Base-by-base conservation (phyloP, 1,140 invertebrate species). In the Lepidostoma basale region DNA sequence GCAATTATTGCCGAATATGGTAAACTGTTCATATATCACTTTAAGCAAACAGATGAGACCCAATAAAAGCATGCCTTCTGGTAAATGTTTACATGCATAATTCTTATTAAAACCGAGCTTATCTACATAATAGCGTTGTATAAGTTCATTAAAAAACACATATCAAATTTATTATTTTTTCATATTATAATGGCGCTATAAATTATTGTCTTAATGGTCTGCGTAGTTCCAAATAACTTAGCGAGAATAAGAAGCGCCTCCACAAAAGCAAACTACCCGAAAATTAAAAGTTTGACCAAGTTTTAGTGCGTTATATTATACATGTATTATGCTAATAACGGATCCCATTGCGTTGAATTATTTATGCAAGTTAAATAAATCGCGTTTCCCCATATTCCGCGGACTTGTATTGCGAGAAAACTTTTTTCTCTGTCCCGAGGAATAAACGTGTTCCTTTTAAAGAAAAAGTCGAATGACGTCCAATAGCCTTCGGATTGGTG, bases 401-500 rank as follows among this genome's bases (percentile, higher is more conserved):
- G 14, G n/a, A 40, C 10, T 60, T 42, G 22, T 60, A 60, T 44
- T 44, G 56, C 56, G 18, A 40, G 25, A 20, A 33, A 39, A 59
- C 14, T 59, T 59, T 60, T n/a, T 60, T 56, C 30, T 56, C 18
- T 42, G 26, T 60, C 25, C 56, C 36, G 5, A 18, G 6, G 3
- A 62, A 47, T 62, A 62, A 62, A 47, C 60, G 60, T 45, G 45
- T 62, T 62, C 40, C 26, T 62, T 47, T 33, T 10, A 18, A 25
- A 42, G 44, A 20, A 66, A 56, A 66, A 56, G 49, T 25, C 26
- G 25, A 45, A 54, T 42, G 30, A 58, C 30, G 33, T 42, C 52
- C 63, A 66, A 66, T 56, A 56, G 49, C 44, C 49, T 23, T 52
- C 12, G 62, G 45, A 64, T 52, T 52, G 62, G 30, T 71, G 69